Evolutionary conservation across 2,888 invertebrate species (phyloP).

Genomic region (Beris morrisii): DNA sequence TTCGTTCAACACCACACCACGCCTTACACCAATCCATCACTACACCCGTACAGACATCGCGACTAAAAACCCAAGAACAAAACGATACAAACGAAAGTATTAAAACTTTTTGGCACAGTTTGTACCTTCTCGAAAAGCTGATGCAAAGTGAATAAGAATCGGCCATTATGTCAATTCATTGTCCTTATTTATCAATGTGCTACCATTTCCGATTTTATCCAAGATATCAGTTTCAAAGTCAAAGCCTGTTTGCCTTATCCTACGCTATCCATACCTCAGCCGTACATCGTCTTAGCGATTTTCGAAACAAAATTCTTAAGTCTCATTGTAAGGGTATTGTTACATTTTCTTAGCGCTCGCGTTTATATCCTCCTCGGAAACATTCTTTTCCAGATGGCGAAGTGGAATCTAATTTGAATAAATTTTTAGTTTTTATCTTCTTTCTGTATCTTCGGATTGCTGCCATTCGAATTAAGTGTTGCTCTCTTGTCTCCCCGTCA

Average conservation of each 20-base stretch:
- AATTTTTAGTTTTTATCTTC: constrained; percentile 34
- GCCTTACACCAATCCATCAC: too few relatives aligned
- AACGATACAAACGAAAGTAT: too few relatives aligned
- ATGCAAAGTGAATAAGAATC: constrained; percentile 33
- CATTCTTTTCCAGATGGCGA: constrained; percentile 29
- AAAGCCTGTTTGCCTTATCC: constrained; percentile 8
- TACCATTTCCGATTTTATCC: constrained; percentile 28
- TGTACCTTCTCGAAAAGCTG: background rate
- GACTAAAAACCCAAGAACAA: too few relatives aligned
- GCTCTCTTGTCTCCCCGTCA: constrained; percentile 16
- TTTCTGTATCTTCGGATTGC: constrained; percentile 26
- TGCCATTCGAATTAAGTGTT: constrained; percentile 31
- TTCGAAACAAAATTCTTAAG: background rate
- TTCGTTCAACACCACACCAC: background rate
- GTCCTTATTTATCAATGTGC: constrained; percentile 36
- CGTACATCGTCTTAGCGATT: background rate
- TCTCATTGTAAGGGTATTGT: too few relatives aligned
- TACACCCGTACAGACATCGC: too few relatives aligned
- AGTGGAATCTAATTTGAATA: constrained; percentile 36
- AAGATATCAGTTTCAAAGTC: constrained; percentile 20
- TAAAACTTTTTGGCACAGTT: too few relatives aligned
- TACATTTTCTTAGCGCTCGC: constrained; percentile 1
- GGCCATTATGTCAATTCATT: constrained; percentile 36
- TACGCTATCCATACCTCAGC: background rate
- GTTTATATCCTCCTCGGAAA: constrained; percentile 11